Evolutionary conservation across 2,797 vertebrate genomes (phyloP), one percentile per base, ranked within the genome.

Genomic region (Nyctibius grandis): DNA sequence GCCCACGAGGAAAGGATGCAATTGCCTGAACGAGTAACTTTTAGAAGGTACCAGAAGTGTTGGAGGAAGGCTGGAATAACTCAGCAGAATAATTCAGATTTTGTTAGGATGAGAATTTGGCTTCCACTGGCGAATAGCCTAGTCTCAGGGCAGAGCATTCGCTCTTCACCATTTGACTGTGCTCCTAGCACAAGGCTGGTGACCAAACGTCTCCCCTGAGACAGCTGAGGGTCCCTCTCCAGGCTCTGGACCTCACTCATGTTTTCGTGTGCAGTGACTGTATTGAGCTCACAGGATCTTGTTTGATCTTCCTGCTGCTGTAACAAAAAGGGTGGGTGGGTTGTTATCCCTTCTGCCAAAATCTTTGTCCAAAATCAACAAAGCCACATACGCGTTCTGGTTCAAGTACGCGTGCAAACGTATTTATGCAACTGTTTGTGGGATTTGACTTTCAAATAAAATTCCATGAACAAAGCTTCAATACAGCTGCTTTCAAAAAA

Each of bases 401-500:
- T 97, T 93, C 94, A 91, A 94, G 91, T 84, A 38, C 93, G 94
- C 29, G 0, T 94, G 88, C 93, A 94, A 95, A 94, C 64, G 59
- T 83, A 93, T 92, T 97, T 95, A 79, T 96, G 88, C 92, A 94
- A 94, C 89, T 95, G 79, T 83, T 92, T 94, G 91, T 83, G 94
- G 89, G 79, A 85, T 96, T 93, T 91, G 90, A 85, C 91, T 97
- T 94, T 83, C 94, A 96, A 75, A 93, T 88, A 79, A 81, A 95
- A 91, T 89, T 91, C 93, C 84, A 80, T 65, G 79, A 95, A 88
- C 83, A 88, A 92, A 94, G 45, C 84, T 94, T 85, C 70, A 44
- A 15, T 91, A 40, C 70, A 88, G 75, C 96, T 97, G 93, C 91
- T 92, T 96, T 85, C 69, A 93, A 59, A 92, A 96, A 95, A 74